Evolutionary conservation across 2,888 invertebrate genomes (phyloP).

Genomic region (Netelia inedita): DNA sequence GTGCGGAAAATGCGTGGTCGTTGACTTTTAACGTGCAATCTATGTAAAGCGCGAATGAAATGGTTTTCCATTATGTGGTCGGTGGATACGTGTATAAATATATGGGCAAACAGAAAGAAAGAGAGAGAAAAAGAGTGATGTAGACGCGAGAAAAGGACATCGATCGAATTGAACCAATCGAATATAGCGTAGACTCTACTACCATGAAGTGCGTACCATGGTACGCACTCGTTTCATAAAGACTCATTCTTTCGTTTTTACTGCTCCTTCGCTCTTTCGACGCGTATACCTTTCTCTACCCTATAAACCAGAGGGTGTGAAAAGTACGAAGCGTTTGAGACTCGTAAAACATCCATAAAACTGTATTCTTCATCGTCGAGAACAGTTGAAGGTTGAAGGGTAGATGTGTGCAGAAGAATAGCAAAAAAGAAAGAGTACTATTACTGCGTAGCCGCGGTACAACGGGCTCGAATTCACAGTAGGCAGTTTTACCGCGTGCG

Average conservation of each 20-base stretch:
- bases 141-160: slow-evolving; percentile 21
- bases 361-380: slow-evolving; percentile 29
- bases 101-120: slow-evolving; percentile 1
- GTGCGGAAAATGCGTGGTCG: no score
- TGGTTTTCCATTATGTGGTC: background rate
- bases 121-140: slow-evolving; percentile 8
- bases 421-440: slow-evolving; percentile 24
- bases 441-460: background rate
- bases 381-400: slow-evolving; percentile 34
- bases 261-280: background rate
- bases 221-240: slow-evolving; percentile 34
- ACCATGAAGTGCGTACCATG: background rate
- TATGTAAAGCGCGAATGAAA: background rate
- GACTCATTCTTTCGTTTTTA: slow-evolving; percentile 23
- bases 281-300: background rate
- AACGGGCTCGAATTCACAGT: background rate
- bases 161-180: slow-evolving; percentile 21
- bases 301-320: slow-evolving; percentile 38
- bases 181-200: slow-evolving; percentile 46
- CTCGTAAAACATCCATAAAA: slow-evolving; percentile 50
- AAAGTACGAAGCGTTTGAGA: slow-evolving; percentile 9
- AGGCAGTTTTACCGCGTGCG: background rate
- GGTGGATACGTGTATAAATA: background rate
- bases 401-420: slow-evolving; percentile 15
- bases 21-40: background rate